Percentiles rank a stretch among this genome's conserved stretches.
Conservation (phyloP, 1,140 invertebrate species). For the Helicoverpa zea region DNA sequence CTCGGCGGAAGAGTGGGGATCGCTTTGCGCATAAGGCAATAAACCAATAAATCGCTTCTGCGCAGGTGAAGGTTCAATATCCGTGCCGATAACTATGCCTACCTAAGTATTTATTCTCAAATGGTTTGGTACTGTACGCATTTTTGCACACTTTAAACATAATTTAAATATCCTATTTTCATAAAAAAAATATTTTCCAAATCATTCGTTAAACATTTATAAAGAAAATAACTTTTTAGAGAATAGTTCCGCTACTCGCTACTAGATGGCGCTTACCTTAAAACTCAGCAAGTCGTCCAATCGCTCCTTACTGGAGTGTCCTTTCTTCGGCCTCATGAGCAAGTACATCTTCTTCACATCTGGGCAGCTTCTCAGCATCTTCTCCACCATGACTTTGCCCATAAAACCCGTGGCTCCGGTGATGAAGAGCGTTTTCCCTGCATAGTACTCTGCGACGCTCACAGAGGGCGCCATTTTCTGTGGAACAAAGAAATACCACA, state of each 20-base stretch:
- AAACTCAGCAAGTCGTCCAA: constrained; percentile 89
- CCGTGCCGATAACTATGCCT: no score
- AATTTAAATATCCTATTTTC: no score
- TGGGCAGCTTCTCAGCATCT: constrained; percentile 92
- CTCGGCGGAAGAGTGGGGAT: no score
- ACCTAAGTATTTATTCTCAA: no score
- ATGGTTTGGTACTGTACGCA: no score
- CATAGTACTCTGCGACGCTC: constrained; percentile 76
- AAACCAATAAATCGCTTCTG: no score
- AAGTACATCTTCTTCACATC: constrained; percentile 92
- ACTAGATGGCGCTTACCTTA: constrained; percentile 73
- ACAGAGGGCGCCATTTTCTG: constrained; percentile 73
- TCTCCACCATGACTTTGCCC: constrained; percentile 95
- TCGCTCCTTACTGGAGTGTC: constrained; percentile 89
- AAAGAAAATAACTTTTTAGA: constrained; percentile 1
- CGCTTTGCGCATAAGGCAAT: no score
- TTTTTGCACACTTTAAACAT: no score
- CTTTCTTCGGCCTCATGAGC: constrained; percentile 93
- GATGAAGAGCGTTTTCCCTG: constrained; percentile 74
- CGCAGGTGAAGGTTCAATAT: no score
- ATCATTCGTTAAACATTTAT: no score
- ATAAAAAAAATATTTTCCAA: neutral
- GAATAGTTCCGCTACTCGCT: constrained; percentile 37
- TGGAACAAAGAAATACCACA: neutral
- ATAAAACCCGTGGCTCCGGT: constrained; percentile 92